A percentile compares a stretch with the other conserved stretches of the same genome.
Conservation (phyloP, 1,140 invertebrate genomes). For the Papilio xuthus region DNA sequence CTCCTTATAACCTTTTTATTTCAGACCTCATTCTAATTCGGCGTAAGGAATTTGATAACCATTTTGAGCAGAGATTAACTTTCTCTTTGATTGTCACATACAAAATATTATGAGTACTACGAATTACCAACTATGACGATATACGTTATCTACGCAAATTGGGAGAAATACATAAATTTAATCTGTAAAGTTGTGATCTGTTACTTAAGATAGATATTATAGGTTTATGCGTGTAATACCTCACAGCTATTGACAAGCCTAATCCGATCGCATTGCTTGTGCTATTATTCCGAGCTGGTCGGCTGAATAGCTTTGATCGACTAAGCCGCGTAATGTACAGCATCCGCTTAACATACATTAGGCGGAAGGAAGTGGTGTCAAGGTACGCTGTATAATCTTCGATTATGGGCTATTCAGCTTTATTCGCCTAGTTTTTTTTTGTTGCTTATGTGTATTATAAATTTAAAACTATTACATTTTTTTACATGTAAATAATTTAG, state of each 20-base stretch:
- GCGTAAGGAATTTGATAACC: too few species aligned
- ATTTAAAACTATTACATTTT: neutral
- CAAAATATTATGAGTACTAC: too few species aligned
- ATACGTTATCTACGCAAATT: too few species aligned
- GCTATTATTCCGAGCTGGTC: constrained; percentile 20
- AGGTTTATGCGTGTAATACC: constrained; percentile 24
- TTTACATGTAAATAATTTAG: neutral
- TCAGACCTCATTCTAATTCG: too few species aligned
- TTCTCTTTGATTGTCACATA: too few species aligned
- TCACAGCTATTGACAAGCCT: constrained; percentile 31
- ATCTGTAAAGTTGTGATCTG: neutral
- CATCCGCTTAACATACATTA: constrained; percentile 37
- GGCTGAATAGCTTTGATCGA: constrained; percentile 38
- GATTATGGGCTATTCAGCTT: too few species aligned
- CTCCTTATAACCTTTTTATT: too few species aligned
- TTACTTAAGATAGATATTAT: neutral
- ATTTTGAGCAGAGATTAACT: too few species aligned
- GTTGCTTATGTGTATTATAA: neutral
- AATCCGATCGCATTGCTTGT: constrained; percentile 26
- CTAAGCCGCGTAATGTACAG: constrained; percentile 33
- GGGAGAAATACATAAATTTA: neutral
- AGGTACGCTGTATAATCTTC: constrained; percentile 5
- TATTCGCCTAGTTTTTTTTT: neutral
- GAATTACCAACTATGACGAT: too few species aligned
- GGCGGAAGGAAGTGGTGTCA: constrained; percentile 24